Conservation (phyloP, 1,140 invertebrate species). For the Drosophila kohkoa region DNA sequence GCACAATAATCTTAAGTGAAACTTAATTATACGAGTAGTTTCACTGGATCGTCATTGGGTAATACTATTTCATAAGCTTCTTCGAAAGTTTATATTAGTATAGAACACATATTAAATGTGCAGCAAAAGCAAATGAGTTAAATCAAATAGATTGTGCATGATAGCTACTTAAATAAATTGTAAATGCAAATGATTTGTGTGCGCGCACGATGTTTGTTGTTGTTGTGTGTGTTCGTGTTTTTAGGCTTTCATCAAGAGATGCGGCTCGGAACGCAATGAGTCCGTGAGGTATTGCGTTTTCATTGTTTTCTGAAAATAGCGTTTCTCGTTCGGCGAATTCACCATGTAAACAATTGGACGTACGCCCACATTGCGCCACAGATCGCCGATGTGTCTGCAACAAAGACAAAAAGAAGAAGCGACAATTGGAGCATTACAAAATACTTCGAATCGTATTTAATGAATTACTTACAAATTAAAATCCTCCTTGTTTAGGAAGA, state of each 20-base stretch:
- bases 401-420: background rate
- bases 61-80: conserved; percentile 71
- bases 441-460: background rate
- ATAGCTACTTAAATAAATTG: conserved; percentile 37
- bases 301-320: conserved; percentile 84
- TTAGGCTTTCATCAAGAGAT: conserved; percentile 80
- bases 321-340: conserved; percentile 84
- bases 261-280: conserved; percentile 82
- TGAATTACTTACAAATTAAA: conserved; percentile 76
- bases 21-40: conserved; percentile 54
- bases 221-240: conserved; percentile 9
- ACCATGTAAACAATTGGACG: conserved; percentile 84
- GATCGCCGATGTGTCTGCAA: conserved; percentile 77
- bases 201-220: conserved; percentile 9
- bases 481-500: conserved; percentile 83
- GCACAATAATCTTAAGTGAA: conserved; percentile 50
- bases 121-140: conserved; percentile 21
- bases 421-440: conserved; percentile 4
- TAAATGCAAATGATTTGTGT: conserved; percentile 67
- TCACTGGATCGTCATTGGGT: conserved; percentile 56
- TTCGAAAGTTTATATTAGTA: conserved; percentile 31
- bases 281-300: conserved; percentile 84
- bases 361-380: conserved; percentile 84
- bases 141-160: conserved; percentile 32
- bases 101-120: conserved; percentile 34